Conservation (phyloP, 2,113 vertebrate species). For the Percopsis transmontana region DNA sequence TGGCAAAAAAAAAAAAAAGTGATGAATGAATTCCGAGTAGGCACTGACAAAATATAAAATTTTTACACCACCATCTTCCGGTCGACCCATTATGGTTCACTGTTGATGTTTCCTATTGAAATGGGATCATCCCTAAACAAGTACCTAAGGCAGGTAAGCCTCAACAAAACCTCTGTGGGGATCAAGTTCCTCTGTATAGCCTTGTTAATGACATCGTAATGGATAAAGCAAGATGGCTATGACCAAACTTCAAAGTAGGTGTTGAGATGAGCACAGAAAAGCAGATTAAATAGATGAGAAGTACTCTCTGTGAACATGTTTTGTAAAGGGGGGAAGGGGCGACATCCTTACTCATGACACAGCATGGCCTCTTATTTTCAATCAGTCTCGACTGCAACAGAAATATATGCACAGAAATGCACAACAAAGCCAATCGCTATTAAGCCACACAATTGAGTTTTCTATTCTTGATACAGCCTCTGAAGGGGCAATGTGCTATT, state of each 20-base stretch:
- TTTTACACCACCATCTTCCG: slow-evolving; percentile 60
- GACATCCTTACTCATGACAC: slow-evolving; percentile 84
- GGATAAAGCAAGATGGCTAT: slow-evolving; percentile 82
- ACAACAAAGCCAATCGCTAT: slow-evolving; percentile 96
- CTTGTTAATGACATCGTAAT: slow-evolving; percentile 91
- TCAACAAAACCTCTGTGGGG: slow-evolving; percentile 86
- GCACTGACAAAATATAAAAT: slow-evolving; percentile 39
- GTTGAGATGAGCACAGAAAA: slow-evolving; percentile 81
- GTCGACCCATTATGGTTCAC: slow-evolving; percentile 64
- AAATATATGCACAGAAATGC: slow-evolving; percentile 98
- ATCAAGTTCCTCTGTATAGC: slow-evolving; percentile 85
- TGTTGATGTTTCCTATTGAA: slow-evolving; percentile 81
- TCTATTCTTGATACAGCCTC: slow-evolving; percentile 93
- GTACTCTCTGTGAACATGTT: slow-evolving; percentile 81
- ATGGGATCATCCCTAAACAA: slow-evolving; percentile 85
- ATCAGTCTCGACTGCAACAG: slow-evolving; percentile 85
- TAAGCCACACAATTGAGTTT: slow-evolving; percentile 89
- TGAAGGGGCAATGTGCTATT: slow-evolving; percentile 88
- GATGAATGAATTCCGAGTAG: slow-evolving; percentile 59
- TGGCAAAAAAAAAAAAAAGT: slow-evolving; percentile 65
- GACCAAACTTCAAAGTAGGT: slow-evolving; percentile 93
- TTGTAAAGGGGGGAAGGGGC: slow-evolving; percentile 82
- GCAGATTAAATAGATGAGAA: slow-evolving; percentile 79
- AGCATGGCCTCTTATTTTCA: slow-evolving; percentile 89
- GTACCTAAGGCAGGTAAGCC: slow-evolving; percentile 84